Base-by-base conservation (phyloP, 2,797 vertebrate species). In the Sphenodon punctatus region DNA sequence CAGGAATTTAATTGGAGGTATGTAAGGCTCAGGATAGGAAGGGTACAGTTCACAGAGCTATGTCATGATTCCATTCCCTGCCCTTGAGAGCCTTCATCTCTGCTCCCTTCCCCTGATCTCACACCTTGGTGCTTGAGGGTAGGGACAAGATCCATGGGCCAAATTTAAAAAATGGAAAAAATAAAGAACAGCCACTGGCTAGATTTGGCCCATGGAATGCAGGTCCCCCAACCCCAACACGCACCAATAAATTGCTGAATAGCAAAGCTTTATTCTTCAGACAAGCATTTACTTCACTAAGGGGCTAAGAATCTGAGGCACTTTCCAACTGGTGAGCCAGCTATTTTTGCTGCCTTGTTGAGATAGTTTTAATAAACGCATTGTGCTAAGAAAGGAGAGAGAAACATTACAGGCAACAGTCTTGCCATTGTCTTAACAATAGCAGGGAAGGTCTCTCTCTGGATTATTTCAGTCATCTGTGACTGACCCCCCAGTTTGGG, bases 241-340 rank as follows among this genome's bases (percentile, higher is more conserved):
- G n/a, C n/a, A n/a, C n/a, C n/a, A n/a, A n/a, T n/a, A 30, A 55
- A 73, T 43, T 61, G 69, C 32, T 75, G 32, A 81, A 56, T 1
- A 73, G 45, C 55, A 58, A 68, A 81, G 55, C 46, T 80, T 66
- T 27, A 71, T n/a, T 85, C 63, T 83, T 84, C 68, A 51, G 39
- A 67, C 46, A 68, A 83, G 63, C 66, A 89, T 36, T 66, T 82
- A 63, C 80, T 75, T 74, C 36, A 81, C 59, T 67, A 34, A 56
- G 38, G 65, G 36, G 63, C 85, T 86, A 64, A 48, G 30, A 74
- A 78, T 83, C 81, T 27, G 60, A 89, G 0, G 2, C 53, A 67
- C 74, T 56, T 82, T 85, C 72, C 69, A 82, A 58, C 67, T 85
- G 72, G 51, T 74, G 79, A 83, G 38, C 30, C 51, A 66, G 45